Base-by-base conservation (phyloP, 2,888 invertebrate genomes). In the Parnassius apollo region DNA sequence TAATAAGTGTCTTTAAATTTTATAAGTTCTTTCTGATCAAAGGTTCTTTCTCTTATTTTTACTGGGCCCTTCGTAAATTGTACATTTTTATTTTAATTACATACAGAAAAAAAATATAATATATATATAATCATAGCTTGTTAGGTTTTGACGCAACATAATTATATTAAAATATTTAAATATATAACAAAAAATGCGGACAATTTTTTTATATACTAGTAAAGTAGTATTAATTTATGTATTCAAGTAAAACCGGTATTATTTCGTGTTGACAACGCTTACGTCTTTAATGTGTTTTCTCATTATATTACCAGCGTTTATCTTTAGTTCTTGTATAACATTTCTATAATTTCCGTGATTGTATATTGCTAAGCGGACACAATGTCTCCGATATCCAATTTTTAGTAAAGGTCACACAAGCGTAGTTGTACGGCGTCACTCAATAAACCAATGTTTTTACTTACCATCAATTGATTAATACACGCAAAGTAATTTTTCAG, bases 201-300 rank as follows among this genome's bases (percentile, higher is more conserved):
- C n/a, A 55, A 45, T 55, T 63, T 51, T 60, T 49, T 42, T 60
- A 48, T 22, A 54, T 48, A 55, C 22, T 48, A 55, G 25, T 25
- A 2, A 7, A 25, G 18, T 18, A 48, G 53, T 48, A 48, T 55
- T 59, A 48, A 59, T 63, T 63, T 59, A 59, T 51, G 46, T 46
- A 56, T 59, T 59, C 59, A 56, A 59, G 59, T 56, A 51, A 63
- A 63, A 63, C 63, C 56, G 59, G 59, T 63, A 56, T 63, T 63
- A 52, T 51, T 42, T 25, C 56, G 46, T 52, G 55, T 25, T 57
- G 54, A 58, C 50, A 62, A 45, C 35, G 42, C 49, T 54, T 45
- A 51, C 55, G 13, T 9, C 2, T 49, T 55, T 55, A 55, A 55
- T 58, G 42, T 59, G 48, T 52, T 18, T 44, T 50, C 58, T 62